Conservation (phyloP, 2,888 invertebrate species). For the Lapara coniferarum region DNA sequence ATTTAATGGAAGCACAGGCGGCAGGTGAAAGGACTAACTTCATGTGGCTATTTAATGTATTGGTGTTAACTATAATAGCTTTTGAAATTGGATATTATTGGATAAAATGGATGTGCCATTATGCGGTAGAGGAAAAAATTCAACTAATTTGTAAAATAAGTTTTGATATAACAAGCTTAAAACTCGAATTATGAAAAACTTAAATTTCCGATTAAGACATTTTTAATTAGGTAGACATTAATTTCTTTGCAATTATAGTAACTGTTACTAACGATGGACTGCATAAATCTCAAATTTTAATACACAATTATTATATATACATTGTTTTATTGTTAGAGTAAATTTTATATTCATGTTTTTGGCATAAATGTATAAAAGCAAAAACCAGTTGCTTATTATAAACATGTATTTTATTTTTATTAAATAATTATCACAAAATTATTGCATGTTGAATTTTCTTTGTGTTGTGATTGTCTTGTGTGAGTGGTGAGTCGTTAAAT, state of each 20-base stretch:
- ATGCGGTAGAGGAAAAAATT: background rate
- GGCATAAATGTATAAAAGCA: background rate
- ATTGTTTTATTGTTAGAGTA: background rate
- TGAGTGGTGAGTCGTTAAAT: no score
- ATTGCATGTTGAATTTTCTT: background rate
- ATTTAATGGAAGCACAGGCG: background rate
- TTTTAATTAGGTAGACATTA: no score
- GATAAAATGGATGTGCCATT: background rate
- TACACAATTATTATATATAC: background rate
- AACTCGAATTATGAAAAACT: background rate
- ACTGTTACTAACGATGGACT: background rate
- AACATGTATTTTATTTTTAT: background rate
- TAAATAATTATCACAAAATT: background rate
- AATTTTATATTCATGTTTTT: background rate
- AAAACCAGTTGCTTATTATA: background rate
- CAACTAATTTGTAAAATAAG: background rate
- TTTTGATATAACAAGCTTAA: background rate
- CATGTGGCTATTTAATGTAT: no score
- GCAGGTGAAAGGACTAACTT: no score
- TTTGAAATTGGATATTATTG: slow-evolving; percentile 5
- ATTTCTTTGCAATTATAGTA: no score
- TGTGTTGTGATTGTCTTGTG: background rate
- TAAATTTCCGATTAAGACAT: background rate
- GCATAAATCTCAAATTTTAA: background rate
- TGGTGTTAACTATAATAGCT: background rate